Percentiles rank a stretch among this genome's conserved stretches.
phyloP scores from a whole-genome alignment of 1,140 invertebrate species.

The Himalopsyche phryganea region DNA sequence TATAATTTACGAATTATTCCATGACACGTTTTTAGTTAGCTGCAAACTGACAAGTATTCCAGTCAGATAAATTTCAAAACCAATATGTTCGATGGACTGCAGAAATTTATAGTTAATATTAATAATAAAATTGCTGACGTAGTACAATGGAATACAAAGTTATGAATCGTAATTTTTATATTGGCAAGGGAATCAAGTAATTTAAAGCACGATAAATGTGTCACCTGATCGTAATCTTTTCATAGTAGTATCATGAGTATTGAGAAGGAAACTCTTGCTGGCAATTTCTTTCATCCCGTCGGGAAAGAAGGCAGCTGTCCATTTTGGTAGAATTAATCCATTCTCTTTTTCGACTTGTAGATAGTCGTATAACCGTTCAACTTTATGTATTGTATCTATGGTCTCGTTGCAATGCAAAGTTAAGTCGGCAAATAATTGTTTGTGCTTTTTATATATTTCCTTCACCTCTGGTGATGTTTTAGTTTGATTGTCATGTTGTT shows the following conservation, averaged over 20 bases:
- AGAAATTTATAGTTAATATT: no score
- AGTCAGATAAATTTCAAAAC: no score
- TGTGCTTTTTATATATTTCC: slow-evolving; percentile 55
- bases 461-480: slow-evolving; percentile 54
- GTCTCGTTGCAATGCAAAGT: slow-evolving; percentile 63
- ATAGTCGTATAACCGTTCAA: slow-evolving; percentile 74
- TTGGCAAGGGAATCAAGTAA: no score
- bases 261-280: slow-evolving; percentile 64
- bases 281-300: slow-evolving; percentile 63
- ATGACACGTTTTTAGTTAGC: no score
- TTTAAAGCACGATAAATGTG: no score
- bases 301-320: slow-evolving; percentile 69
- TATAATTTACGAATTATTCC: no score
- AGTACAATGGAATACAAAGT: no score
- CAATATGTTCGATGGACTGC: no score
- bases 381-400: slow-evolving; percentile 60
- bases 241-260: slow-evolving; percentile 67
- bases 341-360: slow-evolving; percentile 67
- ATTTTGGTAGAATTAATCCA: slow-evolving; percentile 64
- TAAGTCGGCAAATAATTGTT: slow-evolving; percentile 62
- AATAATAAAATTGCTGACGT: no score
- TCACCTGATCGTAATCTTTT: slow-evolving; percentile 71
- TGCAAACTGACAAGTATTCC: no score
- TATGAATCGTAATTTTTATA: no score
- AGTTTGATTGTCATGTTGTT: slow-evolving; percentile 53